Conservation (phyloP, 2,113 vertebrate species). For the Gallinago undulata region DNA sequence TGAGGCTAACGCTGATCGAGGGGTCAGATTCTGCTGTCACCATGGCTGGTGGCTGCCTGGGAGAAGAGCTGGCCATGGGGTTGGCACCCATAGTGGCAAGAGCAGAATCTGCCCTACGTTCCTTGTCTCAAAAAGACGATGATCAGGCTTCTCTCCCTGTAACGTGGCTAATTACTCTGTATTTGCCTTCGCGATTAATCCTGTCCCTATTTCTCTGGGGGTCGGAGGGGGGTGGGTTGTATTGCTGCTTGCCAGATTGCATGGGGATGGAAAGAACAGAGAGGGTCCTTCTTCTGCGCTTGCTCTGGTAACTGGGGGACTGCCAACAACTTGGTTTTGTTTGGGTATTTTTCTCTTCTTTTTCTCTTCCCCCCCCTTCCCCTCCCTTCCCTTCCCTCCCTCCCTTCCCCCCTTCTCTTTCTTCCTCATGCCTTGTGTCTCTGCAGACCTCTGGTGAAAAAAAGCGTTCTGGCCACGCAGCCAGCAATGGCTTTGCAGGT, state of each 20-base stretch:
- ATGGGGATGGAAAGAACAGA: slow-evolving; percentile 4
- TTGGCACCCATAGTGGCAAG: neutral
- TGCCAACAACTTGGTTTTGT: neutral
- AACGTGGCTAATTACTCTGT: neutral
- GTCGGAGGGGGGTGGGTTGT: neutral
- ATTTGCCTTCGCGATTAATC: slow-evolving; percentile 42
- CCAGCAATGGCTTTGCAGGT: slow-evolving; percentile 92
- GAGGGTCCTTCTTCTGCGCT: neutral
- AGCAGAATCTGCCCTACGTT: neutral
- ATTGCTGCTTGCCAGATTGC: slow-evolving; percentile 20
- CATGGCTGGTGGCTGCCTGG: accelerated
- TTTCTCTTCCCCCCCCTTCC: neutral
- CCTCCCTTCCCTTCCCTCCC: neutral
- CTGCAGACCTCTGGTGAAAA: slow-evolving; percentile 88
- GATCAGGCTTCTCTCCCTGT: slow-evolving; percentile 14
- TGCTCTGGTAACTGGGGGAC: neutral
- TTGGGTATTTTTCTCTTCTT: neutral
- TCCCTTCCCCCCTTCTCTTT: neutral
- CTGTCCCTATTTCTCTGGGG: slow-evolving; percentile 16
- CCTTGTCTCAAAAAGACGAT: neutral
- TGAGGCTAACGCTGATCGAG: neutral
- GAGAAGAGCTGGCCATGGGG: neutral
- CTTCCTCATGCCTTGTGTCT: slow-evolving; percentile 70
- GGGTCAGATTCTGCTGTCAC: neutral
- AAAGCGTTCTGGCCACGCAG: slow-evolving; percentile 88